phyloP scores from a whole-genome alignment of 2,113 vertebrate genomes.

The Paralichthys olivaceus region DNA sequence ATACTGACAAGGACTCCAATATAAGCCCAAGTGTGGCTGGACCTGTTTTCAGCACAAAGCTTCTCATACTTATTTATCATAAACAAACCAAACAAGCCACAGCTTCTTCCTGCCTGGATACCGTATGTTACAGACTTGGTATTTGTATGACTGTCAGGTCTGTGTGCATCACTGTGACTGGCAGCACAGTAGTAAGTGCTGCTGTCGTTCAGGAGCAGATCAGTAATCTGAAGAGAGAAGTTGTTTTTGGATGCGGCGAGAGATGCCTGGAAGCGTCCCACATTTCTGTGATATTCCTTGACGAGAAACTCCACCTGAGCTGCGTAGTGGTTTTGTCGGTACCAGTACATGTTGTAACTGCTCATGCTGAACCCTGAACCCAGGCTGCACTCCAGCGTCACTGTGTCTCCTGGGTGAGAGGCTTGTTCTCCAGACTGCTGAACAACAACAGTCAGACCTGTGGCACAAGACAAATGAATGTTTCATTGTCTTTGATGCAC shows the following conservation, averaged over 20 bases:
- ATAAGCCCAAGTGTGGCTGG: too few relatives aligned
- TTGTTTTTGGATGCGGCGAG: constrained; percentile 26
- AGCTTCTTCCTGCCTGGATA: constrained; percentile 16
- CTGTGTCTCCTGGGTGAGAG: background rate
- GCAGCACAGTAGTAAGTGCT: constrained; percentile 77
- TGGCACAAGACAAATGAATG: background rate
- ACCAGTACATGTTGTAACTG: constrained; percentile 77
- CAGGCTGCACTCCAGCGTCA: constrained; percentile 63
- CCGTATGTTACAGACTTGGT: constrained; percentile 16
- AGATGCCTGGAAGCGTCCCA: background rate
- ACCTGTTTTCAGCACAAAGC: too few relatives aligned
- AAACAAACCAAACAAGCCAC: constrained; percentile 28
- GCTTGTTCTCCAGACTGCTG: constrained; percentile 54
- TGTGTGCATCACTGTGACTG: constrained; percentile 67
- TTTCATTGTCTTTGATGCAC: too few relatives aligned
- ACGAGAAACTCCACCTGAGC: constrained; percentile 49
- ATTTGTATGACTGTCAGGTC: constrained; percentile 63
- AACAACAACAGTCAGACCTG: constrained; percentile 58
- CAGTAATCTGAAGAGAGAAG: constrained; percentile 65
- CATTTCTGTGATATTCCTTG: constrained; percentile 35
- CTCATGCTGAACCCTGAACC: constrained; percentile 51
- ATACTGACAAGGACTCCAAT: too few relatives aligned
- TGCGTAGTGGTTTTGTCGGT: constrained; percentile 37
- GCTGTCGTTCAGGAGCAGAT: constrained; percentile 57
- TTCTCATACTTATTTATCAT: too few relatives aligned